These are phyloP conservation scores for Myotis myotis DNA, from an alignment of 2,797 vertebrate genomes.

Conservation along the genomic window DNA sequence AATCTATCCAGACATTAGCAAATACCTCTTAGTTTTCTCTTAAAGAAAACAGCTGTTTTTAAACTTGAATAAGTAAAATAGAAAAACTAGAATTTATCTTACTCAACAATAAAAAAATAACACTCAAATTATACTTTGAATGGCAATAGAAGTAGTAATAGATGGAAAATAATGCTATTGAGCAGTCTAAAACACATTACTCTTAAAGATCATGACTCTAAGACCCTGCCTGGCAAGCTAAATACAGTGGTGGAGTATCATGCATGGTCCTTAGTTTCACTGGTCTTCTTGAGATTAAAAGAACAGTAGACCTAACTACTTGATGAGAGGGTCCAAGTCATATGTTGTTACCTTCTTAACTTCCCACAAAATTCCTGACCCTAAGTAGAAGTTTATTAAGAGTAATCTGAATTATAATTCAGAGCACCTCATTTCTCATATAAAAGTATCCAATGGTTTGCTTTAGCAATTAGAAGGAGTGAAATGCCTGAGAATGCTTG, in stretches of 20 bases:
- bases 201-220: neutral
- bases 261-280: neutral
- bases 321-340: neutral
- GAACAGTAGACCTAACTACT: neutral
- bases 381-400: neutral
- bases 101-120: neutral
- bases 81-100: neutral
- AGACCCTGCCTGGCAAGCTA: neutral
- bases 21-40: conserved; percentile 2
- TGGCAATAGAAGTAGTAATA: neutral
- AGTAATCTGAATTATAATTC: neutral
- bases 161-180: neutral
- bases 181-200: neutral
- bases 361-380: neutral
- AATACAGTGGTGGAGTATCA: neutral
- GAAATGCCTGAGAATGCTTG: neutral
- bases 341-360: neutral
- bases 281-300: neutral
- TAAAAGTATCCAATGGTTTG: neutral
- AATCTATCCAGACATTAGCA: neutral
- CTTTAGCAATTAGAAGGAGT: neutral
- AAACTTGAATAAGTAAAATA: neutral
- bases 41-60: conserved; percentile 50
- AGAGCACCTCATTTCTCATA: neutral
- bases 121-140: neutral